These are phyloP conservation scores for Albula glossodonta DNA, from an alignment of 2,113 vertebrate genomes.

Conservation along the genomic window DNA sequence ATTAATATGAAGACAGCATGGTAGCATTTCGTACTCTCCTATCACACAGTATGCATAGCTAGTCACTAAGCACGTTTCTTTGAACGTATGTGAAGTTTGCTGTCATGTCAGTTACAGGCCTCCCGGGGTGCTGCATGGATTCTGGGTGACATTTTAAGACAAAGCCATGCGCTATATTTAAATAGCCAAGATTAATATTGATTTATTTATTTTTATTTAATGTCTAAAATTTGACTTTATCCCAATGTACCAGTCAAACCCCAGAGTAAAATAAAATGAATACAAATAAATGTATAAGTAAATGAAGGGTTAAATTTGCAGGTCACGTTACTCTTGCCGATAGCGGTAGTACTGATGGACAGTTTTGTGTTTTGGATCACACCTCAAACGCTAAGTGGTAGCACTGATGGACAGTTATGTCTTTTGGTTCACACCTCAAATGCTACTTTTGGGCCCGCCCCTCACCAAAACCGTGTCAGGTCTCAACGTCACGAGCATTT, in stretches of 20 bases:
- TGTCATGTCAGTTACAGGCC: not conserved
- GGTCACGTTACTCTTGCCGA: too few relatives aligned
- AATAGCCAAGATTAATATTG: not conserved
- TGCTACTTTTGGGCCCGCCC: conserved; percentile 6
- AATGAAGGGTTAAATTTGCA: too few relatives aligned
- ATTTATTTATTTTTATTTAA: not conserved
- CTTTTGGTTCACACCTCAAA: not conserved
- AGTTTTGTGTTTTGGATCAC: too few relatives aligned
- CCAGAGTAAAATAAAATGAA: too few relatives aligned
- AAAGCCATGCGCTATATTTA: not conserved
- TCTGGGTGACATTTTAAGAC: not conserved
- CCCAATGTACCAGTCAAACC: too few relatives aligned
- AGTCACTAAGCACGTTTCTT: not conserved
- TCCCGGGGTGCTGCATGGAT: not conserved
- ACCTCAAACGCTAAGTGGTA: not conserved
- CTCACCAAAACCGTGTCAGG: not conserved
- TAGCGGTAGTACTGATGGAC: too few relatives aligned
- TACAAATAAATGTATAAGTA: too few relatives aligned
- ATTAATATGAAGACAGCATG: not conserved
- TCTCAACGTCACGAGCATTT: not conserved
- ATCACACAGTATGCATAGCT: not conserved
- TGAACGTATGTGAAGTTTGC: not conserved
- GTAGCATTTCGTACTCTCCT: not conserved
- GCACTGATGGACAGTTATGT: not conserved
- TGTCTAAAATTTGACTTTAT: too few relatives aligned